phyloP scores from a whole-genome alignment of 2,797 vertebrate species.

The Helicolenus hilgendorfi region DNA sequence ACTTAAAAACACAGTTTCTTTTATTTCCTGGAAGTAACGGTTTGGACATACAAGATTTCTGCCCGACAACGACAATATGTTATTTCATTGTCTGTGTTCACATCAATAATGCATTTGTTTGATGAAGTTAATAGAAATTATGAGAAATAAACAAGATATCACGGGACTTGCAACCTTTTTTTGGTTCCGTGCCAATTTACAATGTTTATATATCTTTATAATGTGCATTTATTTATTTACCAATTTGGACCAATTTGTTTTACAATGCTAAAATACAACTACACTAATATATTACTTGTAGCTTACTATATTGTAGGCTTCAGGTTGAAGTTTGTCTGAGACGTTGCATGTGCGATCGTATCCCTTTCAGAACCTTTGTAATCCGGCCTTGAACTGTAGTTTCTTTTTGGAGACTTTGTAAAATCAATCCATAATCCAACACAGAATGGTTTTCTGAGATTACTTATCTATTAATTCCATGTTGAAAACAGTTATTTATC shows the following conservation, averaged over 20 bases:
- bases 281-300: neutral
- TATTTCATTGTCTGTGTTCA: neutral
- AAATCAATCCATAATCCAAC: neutral
- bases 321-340: neutral
- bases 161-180: neutral
- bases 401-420: neutral
- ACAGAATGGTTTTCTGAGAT: neutral
- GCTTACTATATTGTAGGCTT: neutral
- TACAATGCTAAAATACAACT: neutral
- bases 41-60: neutral
- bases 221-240: neutral
- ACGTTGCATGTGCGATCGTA: neutral
- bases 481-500: neutral
- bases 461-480: neutral
- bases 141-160: neutral
- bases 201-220: neutral
- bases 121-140: neutral
- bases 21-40: too few species aligned
- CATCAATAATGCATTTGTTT: neutral
- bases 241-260: neutral
- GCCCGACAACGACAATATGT: neutral
- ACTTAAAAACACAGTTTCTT: too few species aligned
- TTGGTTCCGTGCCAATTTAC: neutral
- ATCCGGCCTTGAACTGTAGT: neutral
- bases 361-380: neutral